Evolutionary conservation across 2,888 invertebrate species (phyloP).

Genomic region (Bugulina stolonifera): DNA sequence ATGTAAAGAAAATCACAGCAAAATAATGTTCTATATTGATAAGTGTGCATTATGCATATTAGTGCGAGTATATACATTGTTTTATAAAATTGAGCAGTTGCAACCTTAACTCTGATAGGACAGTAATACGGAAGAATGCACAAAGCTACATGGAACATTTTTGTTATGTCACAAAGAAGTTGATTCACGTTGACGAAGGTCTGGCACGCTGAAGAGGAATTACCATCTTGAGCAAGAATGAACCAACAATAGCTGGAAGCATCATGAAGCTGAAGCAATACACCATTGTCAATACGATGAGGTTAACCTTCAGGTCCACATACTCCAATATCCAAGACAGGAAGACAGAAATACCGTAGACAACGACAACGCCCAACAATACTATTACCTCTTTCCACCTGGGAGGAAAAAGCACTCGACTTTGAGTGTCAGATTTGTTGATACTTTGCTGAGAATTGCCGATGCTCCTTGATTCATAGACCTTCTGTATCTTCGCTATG

Average conservation of each 20-base stretch:
- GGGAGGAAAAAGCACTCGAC: not conserved
- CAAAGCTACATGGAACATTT: no score
- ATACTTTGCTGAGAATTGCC: not conserved
- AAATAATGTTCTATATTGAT: no score
- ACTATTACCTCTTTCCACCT: conserved; percentile 5
- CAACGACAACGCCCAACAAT: not conserved
- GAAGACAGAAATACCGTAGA: not conserved
- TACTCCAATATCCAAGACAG: conserved; percentile 16
- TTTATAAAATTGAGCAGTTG: no score
- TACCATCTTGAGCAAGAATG: conserved; percentile 8
- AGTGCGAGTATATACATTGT: no score
- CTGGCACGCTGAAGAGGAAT: not conserved
- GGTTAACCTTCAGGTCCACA: conserved; percentile 8
- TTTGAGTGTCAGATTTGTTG: not conserved
- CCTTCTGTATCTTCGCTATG: not conserved
- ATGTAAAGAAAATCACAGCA: no score
- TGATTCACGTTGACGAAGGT: not conserved
- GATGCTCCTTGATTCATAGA: not conserved
- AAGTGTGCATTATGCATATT: no score
- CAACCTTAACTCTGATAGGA: no score
- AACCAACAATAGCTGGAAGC: not conserved
- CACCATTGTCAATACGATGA: conserved; percentile 13
- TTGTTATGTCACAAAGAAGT: no score
- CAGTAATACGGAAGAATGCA: no score
- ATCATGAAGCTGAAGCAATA: conserved; percentile 1